Base-by-base conservation (phyloP, 2,113 vertebrate species). In the Corydoras sp. region DNA sequence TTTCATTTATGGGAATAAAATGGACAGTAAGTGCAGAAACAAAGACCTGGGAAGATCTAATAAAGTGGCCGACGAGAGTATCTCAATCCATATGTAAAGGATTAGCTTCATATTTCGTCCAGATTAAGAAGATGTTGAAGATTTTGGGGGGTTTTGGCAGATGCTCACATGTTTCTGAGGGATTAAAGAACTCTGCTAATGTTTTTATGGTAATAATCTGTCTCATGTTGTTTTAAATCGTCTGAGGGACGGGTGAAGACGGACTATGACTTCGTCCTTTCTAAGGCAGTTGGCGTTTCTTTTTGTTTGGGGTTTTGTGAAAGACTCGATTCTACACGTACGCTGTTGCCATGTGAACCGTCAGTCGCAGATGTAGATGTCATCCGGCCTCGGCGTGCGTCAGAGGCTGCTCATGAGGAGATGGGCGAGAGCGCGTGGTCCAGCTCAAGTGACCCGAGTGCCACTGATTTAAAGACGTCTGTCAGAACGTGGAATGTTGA, bases 191-290 rank as follows among this genome's bases (percentile, higher is more conserved):
- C 48, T 79, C 63, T 69, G 56, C 68, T 71, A 53, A 62, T 60
- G 67, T 43, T 76, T 65, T 55, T 48, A 59, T 63, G 63, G 59
- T 66, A 54, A 72, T 72, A 51, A 74, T 68, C 72, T 80, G 64
- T 77, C 69, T 61, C 65, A 71, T 43, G 54, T 66, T 67, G 66
- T 65, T 75, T 67, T 64, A 76, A 74, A 74, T 68, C 67, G 74
- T 76, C 48, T 32, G 35, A 55, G 71, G 71, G 62, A 58, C 66
- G 61, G 50, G 24, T 51, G 10, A 6, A 48, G 68, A 6, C 18
- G 18, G 18, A 55, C 55, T 58, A 9, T 3, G 18, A 62, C 48
- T 64, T 15, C 15, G 18, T 2, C 18, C 2, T 24, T 24, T 24
- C 18, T 24, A 24, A 24, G 18, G 18, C 18, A 24, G 18, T 24